phyloP scores from a whole-genome alignment of 2,797 vertebrate species.

The Mallotus villosus region DNA sequence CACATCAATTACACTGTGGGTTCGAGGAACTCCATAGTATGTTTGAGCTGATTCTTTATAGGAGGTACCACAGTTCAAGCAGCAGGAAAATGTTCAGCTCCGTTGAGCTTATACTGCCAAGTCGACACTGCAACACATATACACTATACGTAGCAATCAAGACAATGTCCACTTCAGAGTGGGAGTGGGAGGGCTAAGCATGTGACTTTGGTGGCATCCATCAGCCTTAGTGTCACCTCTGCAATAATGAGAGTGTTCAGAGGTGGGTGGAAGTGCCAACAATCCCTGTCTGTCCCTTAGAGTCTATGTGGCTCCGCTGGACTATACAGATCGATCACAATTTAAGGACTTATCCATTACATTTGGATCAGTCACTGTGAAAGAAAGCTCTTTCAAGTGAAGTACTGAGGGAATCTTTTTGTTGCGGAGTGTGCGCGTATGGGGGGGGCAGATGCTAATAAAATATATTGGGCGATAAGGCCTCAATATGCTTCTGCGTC shows the following conservation, averaged over 20 bases:
- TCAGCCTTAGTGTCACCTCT: slow-evolving; percentile 4
- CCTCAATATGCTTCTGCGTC: no score
- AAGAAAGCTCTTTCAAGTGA: not conserved
- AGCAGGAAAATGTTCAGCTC: no score
- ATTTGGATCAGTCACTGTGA: slow-evolving; percentile 20
- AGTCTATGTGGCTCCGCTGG: not conserved
- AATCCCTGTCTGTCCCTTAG: not conserved
- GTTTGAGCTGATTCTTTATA: no score
- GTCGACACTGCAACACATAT: not conserved
- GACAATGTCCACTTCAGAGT: not conserved
- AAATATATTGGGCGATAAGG: not conserved
- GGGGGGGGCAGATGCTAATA: not conserved
- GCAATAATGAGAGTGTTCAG: not conserved
- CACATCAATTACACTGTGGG: no score
- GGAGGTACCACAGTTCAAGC: no score
- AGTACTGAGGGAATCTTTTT: not conserved
- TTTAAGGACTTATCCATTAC: not conserved
- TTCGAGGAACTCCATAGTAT: no score
- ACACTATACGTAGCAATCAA: not conserved
- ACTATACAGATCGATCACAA: slow-evolving; percentile 18
- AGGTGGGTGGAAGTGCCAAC: not conserved
- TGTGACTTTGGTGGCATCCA: slow-evolving; percentile 3
- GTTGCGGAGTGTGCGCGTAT: not conserved
- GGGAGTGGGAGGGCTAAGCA: not conserved
- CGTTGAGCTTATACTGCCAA: no score